A percentile compares a stretch with the other conserved stretches of the same genome.
phyloP scores from a whole-genome alignment of 2,113 vertebrate genomes.

The Corvus hawaiiensis region DNA sequence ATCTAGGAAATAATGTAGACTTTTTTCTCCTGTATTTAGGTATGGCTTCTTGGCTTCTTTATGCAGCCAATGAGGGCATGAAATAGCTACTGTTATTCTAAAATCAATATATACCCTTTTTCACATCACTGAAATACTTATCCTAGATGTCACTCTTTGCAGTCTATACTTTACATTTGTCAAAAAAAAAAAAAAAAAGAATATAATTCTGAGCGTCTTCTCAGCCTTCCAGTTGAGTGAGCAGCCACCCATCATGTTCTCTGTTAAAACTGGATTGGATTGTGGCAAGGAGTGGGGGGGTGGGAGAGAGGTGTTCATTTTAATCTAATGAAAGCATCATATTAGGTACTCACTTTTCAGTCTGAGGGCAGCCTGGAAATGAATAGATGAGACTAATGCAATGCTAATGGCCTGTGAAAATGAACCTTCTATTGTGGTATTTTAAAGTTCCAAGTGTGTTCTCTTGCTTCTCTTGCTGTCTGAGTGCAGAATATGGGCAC shows the following conservation, averaged over 20 bases:
- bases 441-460: neutral
- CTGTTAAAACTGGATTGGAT: neutral
- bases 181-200: neutral
- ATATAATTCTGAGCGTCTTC: neutral
- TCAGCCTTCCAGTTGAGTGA: neutral
- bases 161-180: neutral
- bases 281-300: neutral
- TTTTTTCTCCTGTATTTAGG: neutral
- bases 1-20: neutral
- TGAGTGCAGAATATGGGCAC: neutral
- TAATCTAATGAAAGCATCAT: neutral
- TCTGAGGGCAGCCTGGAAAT: neutral
- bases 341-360: neutral
- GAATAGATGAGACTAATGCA: constrained; percentile 17
- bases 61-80: neutral
- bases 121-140: neutral
- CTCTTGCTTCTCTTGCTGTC: neutral
- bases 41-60: neutral
- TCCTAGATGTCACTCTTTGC: neutral
- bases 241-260: neutral
- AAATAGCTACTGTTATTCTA: neutral
- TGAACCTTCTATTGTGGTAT: neutral
- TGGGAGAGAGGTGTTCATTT: neutral
- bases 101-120: neutral
- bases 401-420: constrained; percentile 24